Evolutionary conservation across 2,113 vertebrate species (phyloP).

Genomic region (Caloenas nicobarica): DNA sequence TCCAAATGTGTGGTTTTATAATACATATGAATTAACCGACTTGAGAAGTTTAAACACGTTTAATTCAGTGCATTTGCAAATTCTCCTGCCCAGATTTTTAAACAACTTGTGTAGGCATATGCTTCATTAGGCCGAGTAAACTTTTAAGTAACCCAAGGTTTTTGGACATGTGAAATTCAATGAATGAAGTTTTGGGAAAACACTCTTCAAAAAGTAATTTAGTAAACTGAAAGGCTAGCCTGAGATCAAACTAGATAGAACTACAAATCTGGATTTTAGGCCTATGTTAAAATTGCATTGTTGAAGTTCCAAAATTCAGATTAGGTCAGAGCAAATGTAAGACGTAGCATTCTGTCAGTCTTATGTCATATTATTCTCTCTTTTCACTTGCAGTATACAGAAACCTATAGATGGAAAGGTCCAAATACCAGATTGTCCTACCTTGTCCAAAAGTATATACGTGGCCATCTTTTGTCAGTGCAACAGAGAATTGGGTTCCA

Average conservation of each 20-base stretch:
- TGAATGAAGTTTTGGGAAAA: background rate
- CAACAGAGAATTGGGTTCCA: constrained; percentile 87
- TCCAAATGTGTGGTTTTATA: background rate
- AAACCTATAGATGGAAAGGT: background rate
- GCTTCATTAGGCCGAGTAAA: background rate
- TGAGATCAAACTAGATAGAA: background rate
- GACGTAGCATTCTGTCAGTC: background rate
- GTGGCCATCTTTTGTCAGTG: constrained; percentile 83
- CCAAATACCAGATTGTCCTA: constrained; percentile 23
- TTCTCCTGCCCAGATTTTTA: background rate
- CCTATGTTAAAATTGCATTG: background rate
- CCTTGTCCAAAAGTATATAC: constrained; percentile 88
- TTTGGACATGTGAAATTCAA: background rate
- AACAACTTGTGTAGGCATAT: background rate
- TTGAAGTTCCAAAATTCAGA: background rate
- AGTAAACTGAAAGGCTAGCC: background rate
- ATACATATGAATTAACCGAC: background rate
- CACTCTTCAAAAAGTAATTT: background rate
- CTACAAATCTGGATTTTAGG: background rate
- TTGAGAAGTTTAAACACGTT: background rate
- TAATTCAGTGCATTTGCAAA: background rate
- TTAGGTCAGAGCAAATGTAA: background rate
- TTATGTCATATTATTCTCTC: background rate
- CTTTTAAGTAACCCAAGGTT: background rate
- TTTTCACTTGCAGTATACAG: background rate